Base-by-base conservation (phyloP, 2,113 vertebrate species). In the Vulpes vulpes region DNA sequence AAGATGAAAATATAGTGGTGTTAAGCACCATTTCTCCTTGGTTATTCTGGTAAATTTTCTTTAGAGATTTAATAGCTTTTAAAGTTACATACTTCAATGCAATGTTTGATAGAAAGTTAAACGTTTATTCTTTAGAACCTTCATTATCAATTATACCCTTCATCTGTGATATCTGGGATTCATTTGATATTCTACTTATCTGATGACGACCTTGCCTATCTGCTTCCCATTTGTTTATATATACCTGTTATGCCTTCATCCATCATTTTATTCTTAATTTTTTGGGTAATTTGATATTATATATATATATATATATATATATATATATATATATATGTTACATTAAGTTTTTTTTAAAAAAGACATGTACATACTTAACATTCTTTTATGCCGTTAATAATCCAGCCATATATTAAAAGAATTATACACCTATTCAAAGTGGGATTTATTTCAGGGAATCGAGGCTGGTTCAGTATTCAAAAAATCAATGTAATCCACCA, bases 211-310 rank as follows among this genome's bases (percentile, higher is more conserved):
- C 19, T 49, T 95, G 53, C 53, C 35, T 81, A 15, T 32, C 80
- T 84, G 73, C 82, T 59, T 78, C 5, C 59, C 35, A 67, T 65
- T 74, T 78, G 60, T 43, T 65, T 79, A 90, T 67, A 64, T 76
- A 65, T 57, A n/a, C 38, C 32, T 71, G 59, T 25, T 83, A 76
- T 59, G 15, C 15, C 55, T 94, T 89, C 55, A 60, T 25, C 25
- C 60, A 78, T 62, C 76, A 64, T 55, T 73, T 90, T 22, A 65
- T 76, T 91, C 89, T 91, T 67, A 90, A 84, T 14, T 64, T 83
- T 55, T 53, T 6, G 30, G 59, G 38, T 74, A 84, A 83, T 74
- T 74, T 84, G 81, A 53, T 64, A 78, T 43, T 86, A 67, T 17
- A 27, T 43, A 60, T 62, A 65, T 76, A 23, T 86, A 69, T 78